These are phyloP conservation scores for Rhabdornis inornatus DNA, from an alignment of 2,113 vertebrate species.

Conservation along the genomic window DNA sequence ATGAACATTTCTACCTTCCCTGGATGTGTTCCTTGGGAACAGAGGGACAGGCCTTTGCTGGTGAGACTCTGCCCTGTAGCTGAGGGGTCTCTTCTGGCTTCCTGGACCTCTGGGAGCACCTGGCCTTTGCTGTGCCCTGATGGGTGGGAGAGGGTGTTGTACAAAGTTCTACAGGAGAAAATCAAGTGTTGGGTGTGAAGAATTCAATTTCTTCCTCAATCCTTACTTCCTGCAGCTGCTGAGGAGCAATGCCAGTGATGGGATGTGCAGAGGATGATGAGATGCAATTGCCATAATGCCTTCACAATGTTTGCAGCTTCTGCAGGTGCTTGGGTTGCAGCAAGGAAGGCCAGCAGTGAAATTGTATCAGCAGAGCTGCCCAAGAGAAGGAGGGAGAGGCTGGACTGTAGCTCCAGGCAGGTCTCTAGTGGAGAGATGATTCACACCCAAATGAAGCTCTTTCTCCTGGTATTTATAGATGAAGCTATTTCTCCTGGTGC, in stretches of 20 bases:
- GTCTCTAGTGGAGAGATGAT: background rate
- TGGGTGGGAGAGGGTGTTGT: background rate
- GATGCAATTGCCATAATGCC: background rate
- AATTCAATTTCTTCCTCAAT: background rate
- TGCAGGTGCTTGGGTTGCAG: background rate
- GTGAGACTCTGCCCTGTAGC: background rate
- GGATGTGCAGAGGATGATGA: background rate
- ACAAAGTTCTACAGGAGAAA: background rate
- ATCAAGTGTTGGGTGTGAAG: background rate
- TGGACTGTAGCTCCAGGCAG: background rate
- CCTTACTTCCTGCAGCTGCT: background rate
- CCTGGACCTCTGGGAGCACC: background rate
- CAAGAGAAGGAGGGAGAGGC: background rate
- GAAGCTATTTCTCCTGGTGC: background rate
- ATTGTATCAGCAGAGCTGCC: background rate
- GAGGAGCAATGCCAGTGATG: background rate
- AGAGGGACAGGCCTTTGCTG: background rate
- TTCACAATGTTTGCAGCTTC: background rate
- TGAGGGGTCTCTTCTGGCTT: background rate
- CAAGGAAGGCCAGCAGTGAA: background rate
- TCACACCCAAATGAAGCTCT: background rate
- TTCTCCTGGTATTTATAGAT: background rate
- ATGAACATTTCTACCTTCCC: fast-evolving
- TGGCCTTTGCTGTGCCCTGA: background rate
- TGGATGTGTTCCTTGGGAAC: background rate